phyloP scores from a whole-genome alignment of 2,888 invertebrate species.

The Polyommatus iphigenia region DNA sequence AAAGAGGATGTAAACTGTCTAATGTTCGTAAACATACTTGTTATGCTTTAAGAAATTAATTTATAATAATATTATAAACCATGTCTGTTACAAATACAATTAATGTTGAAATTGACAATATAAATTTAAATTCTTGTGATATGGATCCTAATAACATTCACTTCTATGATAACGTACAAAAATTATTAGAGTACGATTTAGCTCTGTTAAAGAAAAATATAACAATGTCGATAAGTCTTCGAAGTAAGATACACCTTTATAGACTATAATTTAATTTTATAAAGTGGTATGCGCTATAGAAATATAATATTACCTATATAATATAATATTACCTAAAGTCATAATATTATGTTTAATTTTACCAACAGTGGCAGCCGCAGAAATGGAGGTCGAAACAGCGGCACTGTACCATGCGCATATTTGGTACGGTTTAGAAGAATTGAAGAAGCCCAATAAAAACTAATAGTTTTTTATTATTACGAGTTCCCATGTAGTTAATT shows the following conservation, averaged over 20 bases:
- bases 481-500: neutral
- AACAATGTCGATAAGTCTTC: conserved; percentile 50
- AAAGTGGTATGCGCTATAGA: no score
- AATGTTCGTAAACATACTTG: no score
- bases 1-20: no score
- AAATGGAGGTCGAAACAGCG: conserved; percentile 62
- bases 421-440: conserved; percentile 53
- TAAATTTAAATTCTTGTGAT: conserved; percentile 36
- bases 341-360: neutral
- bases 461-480: neutral
- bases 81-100: neutral
- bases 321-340: neutral
- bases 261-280: no score
- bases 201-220: conserved; percentile 55
- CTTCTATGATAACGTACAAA: conserved; percentile 53
- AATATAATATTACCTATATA: no score
- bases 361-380: conserved; percentile 56
- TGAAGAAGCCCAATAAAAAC: conserved; percentile 39
- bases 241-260: conserved; percentile 50
- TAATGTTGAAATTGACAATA: conserved; percentile 34
- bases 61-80: neutral
- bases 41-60: no score
- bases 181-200: conserved; percentile 53
- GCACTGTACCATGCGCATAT: conserved; percentile 58
- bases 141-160: conserved; percentile 55